phyloP scores from a whole-genome alignment of 2,797 vertebrate genomes.

The Philypnodon macrostomus region DNA sequence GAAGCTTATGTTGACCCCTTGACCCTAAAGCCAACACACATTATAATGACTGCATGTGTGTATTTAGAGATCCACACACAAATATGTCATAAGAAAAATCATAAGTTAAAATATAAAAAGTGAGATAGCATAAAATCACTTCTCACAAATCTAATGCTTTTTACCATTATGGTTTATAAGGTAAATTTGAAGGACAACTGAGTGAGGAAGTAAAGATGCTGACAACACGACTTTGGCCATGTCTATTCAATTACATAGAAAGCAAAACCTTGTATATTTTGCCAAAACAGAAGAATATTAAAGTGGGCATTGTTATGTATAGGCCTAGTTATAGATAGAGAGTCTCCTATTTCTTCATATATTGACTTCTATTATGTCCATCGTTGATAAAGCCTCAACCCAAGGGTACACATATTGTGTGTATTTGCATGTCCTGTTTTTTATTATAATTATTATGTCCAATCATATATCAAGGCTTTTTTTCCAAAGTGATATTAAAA shows the following conservation, averaged over 20 bases:
- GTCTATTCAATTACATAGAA: slow-evolving; percentile 66
- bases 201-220: slow-evolving; percentile 55
- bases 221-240: slow-evolving; percentile 40
- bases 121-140: slow-evolving; percentile 19
- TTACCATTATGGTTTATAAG: slow-evolving; percentile 87
- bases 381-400: too few relatives aligned
- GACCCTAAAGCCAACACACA: slow-evolving; percentile 96
- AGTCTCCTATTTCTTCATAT: too few relatives aligned
- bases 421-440: too few relatives aligned
- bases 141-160: slow-evolving; percentile 76
- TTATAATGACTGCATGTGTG: slow-evolving; percentile 88
- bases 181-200: slow-evolving; percentile 84
- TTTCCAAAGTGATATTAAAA: too few relatives aligned
- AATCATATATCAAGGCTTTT: too few relatives aligned
- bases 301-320: too few relatives aligned
- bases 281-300: neutral
- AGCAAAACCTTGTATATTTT: slow-evolving; percentile 49
- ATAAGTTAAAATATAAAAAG: slow-evolving; percentile 84
- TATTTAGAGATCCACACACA: slow-evolving; percentile 68
- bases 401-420: too few relatives aligned
- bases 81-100: slow-evolving; percentile 85
- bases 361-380: too few relatives aligned
- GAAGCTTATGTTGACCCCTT: slow-evolving; percentile 96
- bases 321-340: too few relatives aligned
- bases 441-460: too few relatives aligned